Conservation (phyloP, 2,113 vertebrate genomes). For the Anser cygnoides region DNA sequence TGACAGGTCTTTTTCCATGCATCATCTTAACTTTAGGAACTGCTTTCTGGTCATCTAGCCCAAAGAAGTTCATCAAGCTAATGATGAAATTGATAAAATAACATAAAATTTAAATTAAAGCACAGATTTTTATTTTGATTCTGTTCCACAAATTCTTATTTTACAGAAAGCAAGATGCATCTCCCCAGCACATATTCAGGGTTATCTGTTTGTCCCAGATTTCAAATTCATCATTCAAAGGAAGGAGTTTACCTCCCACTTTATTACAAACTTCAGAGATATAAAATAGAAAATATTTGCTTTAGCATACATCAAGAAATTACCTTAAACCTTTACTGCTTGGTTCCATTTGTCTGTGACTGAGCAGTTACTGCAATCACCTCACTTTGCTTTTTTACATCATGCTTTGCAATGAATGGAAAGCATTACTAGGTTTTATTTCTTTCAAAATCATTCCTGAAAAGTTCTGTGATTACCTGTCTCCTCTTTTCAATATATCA, state of each 20-base stretch:
- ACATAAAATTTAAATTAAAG: neutral
- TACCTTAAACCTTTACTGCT: neutral
- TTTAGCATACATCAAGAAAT: neutral
- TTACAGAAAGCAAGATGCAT: neutral
- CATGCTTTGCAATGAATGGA: neutral
- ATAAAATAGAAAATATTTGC: neutral
- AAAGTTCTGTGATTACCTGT: neutral
- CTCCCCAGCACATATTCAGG: neutral
- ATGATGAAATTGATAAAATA: neutral
- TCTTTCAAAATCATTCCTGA: constrained; percentile 21
- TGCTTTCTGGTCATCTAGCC: neutral
- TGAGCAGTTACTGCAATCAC: neutral
- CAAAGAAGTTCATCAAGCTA: neutral
- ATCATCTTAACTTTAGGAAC: neutral
- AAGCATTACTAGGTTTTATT: constrained; percentile 3
- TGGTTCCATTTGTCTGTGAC: neutral
- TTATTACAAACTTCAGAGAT: neutral
- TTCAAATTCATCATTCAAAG: neutral
- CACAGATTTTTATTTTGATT: neutral
- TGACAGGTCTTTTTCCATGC: fast-evolving
- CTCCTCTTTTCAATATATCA: neutral
- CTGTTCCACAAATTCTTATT: neutral
- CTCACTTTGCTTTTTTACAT: neutral
- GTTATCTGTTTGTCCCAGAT: neutral
- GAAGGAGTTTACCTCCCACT: neutral